phyloP scores from a whole-genome alignment of 1,140 invertebrate species.

The Diorhabda sublineata region DNA sequence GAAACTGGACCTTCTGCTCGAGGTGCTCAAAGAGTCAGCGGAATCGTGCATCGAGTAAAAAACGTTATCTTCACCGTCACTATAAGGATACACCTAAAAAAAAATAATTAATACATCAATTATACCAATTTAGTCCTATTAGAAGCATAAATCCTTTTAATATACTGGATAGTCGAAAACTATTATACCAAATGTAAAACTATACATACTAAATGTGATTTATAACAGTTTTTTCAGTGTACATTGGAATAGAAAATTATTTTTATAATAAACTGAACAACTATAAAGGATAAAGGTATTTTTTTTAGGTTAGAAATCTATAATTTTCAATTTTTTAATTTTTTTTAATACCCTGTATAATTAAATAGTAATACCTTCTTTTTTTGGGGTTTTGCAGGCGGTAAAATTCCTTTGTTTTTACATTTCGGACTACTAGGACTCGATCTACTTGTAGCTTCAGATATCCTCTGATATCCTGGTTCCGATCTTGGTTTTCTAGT shows the following conservation, averaged over 20 bases:
- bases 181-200: no score
- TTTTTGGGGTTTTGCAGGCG: slow-evolving; percentile 24
- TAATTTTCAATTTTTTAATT: no score
- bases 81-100: slow-evolving; percentile 55
- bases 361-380: slow-evolving; percentile 23
- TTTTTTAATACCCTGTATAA: no score
- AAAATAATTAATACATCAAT: slow-evolving; percentile 6
- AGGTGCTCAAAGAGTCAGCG: slow-evolving; percentile 42
- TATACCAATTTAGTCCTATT: neutral
- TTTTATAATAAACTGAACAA: no score
- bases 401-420: slow-evolving; percentile 42
- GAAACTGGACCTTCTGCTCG: slow-evolving; percentile 50
- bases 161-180: no score
- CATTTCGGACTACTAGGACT: slow-evolving; percentile 43
- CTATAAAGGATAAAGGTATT: no score
- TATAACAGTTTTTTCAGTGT: no score
- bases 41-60: slow-evolving; percentile 50
- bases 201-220: no score
- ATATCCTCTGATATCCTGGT: slow-evolving; percentile 60
- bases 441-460: slow-evolving; percentile 50
- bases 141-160: no score
- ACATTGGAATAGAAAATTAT: no score
- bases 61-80: slow-evolving; percentile 59
- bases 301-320: no score
- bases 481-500: slow-evolving; percentile 45